Percentiles rank a stretch among this genome's conserved stretches.
Conservation (phyloP, 2,113 vertebrate species). For the Lepus timidus region DNA sequence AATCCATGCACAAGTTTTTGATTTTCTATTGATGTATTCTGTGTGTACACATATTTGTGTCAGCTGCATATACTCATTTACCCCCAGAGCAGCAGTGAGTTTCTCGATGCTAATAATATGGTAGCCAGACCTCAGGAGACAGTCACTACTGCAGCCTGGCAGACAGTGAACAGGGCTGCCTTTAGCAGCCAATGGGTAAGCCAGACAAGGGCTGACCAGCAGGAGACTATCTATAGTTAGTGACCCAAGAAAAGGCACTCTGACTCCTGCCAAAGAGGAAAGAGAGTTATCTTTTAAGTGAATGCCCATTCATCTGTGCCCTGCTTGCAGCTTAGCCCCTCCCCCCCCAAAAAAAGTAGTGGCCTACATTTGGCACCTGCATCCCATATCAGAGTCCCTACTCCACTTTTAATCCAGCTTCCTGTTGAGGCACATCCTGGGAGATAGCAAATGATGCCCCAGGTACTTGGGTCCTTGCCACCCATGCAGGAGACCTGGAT, state of each 20-base stretch:
- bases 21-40: no score
- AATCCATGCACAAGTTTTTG: no score
- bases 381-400: background rate
- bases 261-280: conserved; percentile 26
- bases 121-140: conserved; percentile 12
- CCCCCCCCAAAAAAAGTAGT: background rate
- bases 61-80: background rate
- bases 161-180: background rate
- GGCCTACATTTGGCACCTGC: no score
- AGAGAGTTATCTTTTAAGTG: conserved; percentile 46
- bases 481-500: no score
- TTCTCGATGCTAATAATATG: background rate
- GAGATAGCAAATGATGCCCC: no score
- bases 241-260: conserved; percentile 54
- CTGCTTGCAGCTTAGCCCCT: background rate
- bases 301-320: background rate
- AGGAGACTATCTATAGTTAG: conserved; percentile 33
- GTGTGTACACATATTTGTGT: background rate
- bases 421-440: no score
- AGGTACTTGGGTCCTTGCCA: no score
- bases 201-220: background rate
- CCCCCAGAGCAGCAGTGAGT: background rate
- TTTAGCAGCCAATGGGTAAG: background rate
- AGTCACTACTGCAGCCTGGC: background rate
- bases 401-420: no score